Evolutionary conservation across 2,113 vertebrate genomes (phyloP), one percentile per base, ranked within the genome.

Genomic region (Leucopsar rothschildi): DNA sequence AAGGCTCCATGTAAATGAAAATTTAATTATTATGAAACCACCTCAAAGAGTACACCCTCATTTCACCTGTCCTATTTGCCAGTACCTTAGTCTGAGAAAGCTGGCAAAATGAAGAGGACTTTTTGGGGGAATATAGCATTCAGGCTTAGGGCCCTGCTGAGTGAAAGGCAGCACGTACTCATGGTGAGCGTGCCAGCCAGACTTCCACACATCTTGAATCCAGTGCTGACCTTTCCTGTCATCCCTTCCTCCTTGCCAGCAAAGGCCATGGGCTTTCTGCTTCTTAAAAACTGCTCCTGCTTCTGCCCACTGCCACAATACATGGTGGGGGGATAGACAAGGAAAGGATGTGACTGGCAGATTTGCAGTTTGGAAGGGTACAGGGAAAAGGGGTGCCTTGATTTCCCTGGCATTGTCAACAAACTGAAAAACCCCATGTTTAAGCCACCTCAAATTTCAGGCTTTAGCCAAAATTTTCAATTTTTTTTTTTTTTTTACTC

Each of bases 1-100:
- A 94, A 89, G 86, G 39, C 72, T 81, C 39, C 56, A 57, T 88
- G 88, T 47, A 86, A 94, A 90, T 68, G 68, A 90, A 77, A 65
- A 52, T 33, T 10, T 63, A 81, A 77, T 86, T 78, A 71, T 47
- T 47, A 39, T 24, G 93, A 84, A 95, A 91, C 96, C 84, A 82
- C 90, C 86, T 93, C 76, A 92, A 80, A 88, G 60, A 42, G 29
- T 3, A n/a, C 6, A 45, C 21, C 31, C 33, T 83, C 20, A 9
- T 70, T 83, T 86, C 77, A 61, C 86, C 86, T 42, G 50, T 35
- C 79, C 60, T 35, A 35, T 71, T 90, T 52, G n/a, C 65, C 53
- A 27, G 88, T 3, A 12, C 50, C 50, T 61, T 42, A 45, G 85
- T 78, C 55, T 72, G 77, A 77, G 77, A 52, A 71, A 78, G 44